Evolutionary conservation across 2,113 vertebrate genomes (phyloP).

Genomic region (Vombatus ursinus): DNA sequence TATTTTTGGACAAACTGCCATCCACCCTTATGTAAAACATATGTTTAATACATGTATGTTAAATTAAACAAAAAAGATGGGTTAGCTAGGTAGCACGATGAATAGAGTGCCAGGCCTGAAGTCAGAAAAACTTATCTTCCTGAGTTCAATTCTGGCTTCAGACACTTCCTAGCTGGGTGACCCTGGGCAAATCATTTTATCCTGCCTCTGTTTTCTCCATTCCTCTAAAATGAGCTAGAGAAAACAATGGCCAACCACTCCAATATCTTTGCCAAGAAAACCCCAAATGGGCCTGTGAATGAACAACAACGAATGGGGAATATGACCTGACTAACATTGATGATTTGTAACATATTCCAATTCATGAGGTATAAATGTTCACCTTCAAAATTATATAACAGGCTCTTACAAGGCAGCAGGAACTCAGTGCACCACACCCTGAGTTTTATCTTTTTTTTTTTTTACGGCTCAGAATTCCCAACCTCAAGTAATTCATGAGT

Average conservation of each 20-base stretch:
- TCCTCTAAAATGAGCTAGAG: background rate
- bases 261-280: background rate
- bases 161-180: background rate
- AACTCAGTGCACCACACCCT: background rate
- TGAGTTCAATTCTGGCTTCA: background rate
- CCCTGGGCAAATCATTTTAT: background rate
- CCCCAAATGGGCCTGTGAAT: background rate
- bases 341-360: background rate
- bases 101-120: background rate
- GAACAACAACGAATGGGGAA: background rate
- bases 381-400: background rate
- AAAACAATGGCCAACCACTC: background rate
- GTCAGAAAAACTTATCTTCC: background rate
- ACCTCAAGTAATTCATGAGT: background rate
- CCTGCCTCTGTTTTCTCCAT: background rate
- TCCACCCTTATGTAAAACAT: too few species aligned
- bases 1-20: too few species aligned
- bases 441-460: background rate
- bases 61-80: too few species aligned
- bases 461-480: background rate
- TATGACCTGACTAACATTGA: background rate
- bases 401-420: background rate
- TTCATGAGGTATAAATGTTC: background rate
- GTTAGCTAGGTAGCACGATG: background rate
- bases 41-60: too few species aligned